Evolutionary conservation across 2,113 vertebrate genomes (phyloP).

Genomic region (Oriolus oriolus): DNA sequence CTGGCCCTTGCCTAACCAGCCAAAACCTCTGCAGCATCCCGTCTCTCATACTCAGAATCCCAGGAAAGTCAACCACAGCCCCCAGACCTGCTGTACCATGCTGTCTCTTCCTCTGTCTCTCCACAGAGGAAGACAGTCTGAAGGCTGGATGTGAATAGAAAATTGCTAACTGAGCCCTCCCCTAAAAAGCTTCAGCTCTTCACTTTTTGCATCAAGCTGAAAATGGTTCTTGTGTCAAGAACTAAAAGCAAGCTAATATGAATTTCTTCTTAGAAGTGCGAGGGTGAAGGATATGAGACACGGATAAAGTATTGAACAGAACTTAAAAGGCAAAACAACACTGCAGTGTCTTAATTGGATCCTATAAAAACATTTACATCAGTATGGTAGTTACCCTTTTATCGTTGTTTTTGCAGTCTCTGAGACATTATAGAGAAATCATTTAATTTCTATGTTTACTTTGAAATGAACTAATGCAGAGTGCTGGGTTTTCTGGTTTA

Average conservation of each 20-base stretch:
- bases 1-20: rapidly evolving
- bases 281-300: not conserved
- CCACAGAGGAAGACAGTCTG: not conserved
- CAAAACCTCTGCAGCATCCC: not conserved
- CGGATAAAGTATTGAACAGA: not conserved
- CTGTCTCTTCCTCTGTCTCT: not conserved
- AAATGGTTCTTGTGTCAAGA: not conserved
- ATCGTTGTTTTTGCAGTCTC: not conserved
- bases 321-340: not conserved
- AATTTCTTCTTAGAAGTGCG: not conserved
- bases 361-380: not conserved
- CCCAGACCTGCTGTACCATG: not conserved
- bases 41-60: not conserved
- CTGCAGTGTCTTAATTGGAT: not conserved
- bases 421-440: not conserved
- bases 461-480: not conserved
- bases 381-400: not conserved
- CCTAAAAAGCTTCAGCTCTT: not conserved
- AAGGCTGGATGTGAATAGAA: not conserved
- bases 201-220: not conserved
- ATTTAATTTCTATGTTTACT: conserved; percentile 16
- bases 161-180: not conserved
- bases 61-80: no score
- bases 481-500: not conserved
- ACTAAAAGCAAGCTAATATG: not conserved